Base-by-base conservation (phyloP, 2,113 vertebrate genomes). In the Boleophthalmus pectinirostris region DNA sequence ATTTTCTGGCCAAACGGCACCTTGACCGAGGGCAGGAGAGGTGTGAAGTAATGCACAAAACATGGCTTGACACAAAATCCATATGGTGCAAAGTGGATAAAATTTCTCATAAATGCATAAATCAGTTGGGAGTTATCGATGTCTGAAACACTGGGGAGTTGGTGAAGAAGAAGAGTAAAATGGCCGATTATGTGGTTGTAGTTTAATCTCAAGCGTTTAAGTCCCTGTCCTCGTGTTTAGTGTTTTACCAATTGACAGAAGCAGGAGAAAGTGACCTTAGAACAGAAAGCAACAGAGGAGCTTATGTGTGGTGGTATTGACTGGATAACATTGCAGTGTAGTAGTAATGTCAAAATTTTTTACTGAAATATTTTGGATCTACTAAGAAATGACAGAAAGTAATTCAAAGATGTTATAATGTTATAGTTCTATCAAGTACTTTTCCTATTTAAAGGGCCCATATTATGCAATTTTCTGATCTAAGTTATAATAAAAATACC, bases 41-140 rank as follows among this genome's bases (percentile, higher is more conserved):
- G 46, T 49, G 75, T 49, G 69, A 79, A 84, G 51, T 78, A 83
- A 89, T 85, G 80, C 43, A 43, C 53, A 70, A 86, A 85, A 68
- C 75, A 82, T 79, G 66, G 78, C 80, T 78, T 89, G 85, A 85
- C 77, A 68, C 64, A 45, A 78, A 89, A 85, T 91, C 88, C 67
- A 90, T 86, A 75, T 61, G 69, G 58, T 74, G 63, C 68, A 81
- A 82, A 79, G 57, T 78, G 78, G 57, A 85, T 78, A 64, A 82
- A 82, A 79, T 67, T 82, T 74, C 66, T 81, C 66, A 66, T 70
- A 74, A 83, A 77, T 65, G 70, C 78, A 85, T 77, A 67, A 77
- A 71, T 84, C 70, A 79, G 53, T n/a, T 0, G 63, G 25, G 71
- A 75, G 56, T 80, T 78, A 81, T 83, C 77, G 81, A 90, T 86